Evolutionary conservation across 2,797 vertebrate genomes (phyloP), one percentile per base, ranked within the genome.

Genomic region (Acridotheres tristis): DNA sequence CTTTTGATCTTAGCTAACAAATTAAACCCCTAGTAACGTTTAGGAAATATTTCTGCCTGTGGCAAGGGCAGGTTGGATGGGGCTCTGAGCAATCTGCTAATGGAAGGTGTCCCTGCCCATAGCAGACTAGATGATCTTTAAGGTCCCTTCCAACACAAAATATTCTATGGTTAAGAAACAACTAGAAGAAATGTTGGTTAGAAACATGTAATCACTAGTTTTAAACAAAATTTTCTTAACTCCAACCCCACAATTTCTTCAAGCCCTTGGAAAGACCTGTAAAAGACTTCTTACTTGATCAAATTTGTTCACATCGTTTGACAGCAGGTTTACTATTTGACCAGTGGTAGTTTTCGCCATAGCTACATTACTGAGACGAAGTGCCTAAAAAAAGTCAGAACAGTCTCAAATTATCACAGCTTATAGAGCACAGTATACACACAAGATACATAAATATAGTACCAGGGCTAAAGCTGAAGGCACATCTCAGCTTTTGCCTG

Each of bases 301-400:
- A 93, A 99, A 99, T 96, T 98, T 99, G 97, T 99, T 99, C 95
- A 99, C 99, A 13, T 99, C 99, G 5, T 99, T 99, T 81, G 99
- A 99, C 20, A 99, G 98, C 54, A 99, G 98, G 93, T 99, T 99
- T 82, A 99, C 99, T 51, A 99, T 99, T 95, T 99, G 99, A 84
- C 99, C 99, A 1, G 99, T 99, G 87, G 99, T 99, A 9, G 99
- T 99, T 97, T 99, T 98, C 51, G 98, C 98, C 98, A 99, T 98
- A 43, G 99, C 99, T 17, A 81, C 25, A 12, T 98, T 99, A 97
- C 98, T 99, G 86, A 99, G 98, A 94, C 98, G 97, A 91, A 99
- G 98, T 5, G 99, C 98, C 99, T 99, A 61, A 59, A 98, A 98
- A 74, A 87, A 62, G 69, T 19, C 67, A 67, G 53, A 72, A 80